Base-by-base conservation (phyloP, 64 coral and sea anemone species). In the Dendrophyllia cribrosa region DNA sequence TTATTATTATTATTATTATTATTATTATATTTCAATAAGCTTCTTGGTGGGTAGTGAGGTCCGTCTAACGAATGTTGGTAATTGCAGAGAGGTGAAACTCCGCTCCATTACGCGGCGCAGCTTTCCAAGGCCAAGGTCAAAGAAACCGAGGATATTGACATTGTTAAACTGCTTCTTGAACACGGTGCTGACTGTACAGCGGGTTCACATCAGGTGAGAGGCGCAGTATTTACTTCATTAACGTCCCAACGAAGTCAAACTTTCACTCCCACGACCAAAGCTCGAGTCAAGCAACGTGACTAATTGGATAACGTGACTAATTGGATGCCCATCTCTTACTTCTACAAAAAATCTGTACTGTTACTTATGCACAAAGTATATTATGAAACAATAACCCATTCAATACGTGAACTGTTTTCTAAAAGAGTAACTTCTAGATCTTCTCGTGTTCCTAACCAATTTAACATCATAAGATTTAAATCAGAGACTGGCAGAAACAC, bases 1-100 rank as follows among this genome's bases (percentile, higher is more conserved):
- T 7, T 53, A 9, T 53, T 53, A 53, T 55, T 5, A 55, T 55
- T 1, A 55, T 55, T 55, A 55, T 7, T 55, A 55, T 10, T 55
- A 55, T 55, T 7, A 55, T 2, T 55, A 1, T 55, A 56, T 56
- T 56, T 5, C 34, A 34, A 34, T 34, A 34, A 34, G 34, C 34
- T 34, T 34, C 34, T 34, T 34, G 34, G 2, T 34, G 34, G 34
- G 34, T 34, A 34, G 34, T 34, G 34, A 34, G 4, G n/a, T 69
- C 66, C 22, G 6, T 43, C 21, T 61, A 62, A 61, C 7, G 6
- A 80, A 52, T 59, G 4, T 19, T 80, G 52, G 6, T 19, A 61
- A 61, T 89, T 86, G 63, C 75, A 97, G 75, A 97, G 82, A 86
- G 95, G 95, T 13, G 95, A 97, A 67, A 97, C 95, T 17, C 95